A percentile compares a stretch with the other conserved stretches of the same genome.
Conservation (phyloP, 2,888 invertebrate genomes). For the Agrochola litura region DNA sequence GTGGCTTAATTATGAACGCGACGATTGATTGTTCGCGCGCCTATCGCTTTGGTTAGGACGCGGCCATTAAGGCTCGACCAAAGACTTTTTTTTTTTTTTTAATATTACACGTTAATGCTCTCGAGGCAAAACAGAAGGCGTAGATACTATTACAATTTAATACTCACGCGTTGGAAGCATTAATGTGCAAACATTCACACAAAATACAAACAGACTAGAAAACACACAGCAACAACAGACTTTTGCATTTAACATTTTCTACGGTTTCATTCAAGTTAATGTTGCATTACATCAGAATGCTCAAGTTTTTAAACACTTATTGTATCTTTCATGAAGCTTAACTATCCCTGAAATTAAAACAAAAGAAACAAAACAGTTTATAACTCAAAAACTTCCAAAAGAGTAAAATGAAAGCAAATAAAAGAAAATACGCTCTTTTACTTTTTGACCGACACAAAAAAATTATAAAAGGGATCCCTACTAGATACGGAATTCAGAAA, state of each 20-base stretch:
- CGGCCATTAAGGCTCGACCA: background rate
- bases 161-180: background rate
- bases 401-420: background rate
- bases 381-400: background rate
- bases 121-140: too few species aligned
- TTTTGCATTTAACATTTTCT: background rate
- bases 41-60: background rate
- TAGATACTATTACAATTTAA: background rate
- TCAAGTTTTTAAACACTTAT: background rate
- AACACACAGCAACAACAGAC: too few species aligned
- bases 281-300: background rate
- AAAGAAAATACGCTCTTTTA: slow-evolving; percentile 15
- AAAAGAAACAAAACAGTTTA: background rate
- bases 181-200: background rate
- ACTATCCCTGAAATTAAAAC: background rate
- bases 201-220: too few species aligned
- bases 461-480: slow-evolving; percentile 53
- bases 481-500: slow-evolving; percentile 51
- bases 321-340: background rate
- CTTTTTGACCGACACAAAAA: slow-evolving; percentile 35
- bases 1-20: background rate
- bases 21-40: background rate
- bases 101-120: too few species aligned
- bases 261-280: background rate
- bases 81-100: too few species aligned